Conservation (phyloP, 2,888 invertebrate species). For the Rhamnusium bicolor region DNA sequence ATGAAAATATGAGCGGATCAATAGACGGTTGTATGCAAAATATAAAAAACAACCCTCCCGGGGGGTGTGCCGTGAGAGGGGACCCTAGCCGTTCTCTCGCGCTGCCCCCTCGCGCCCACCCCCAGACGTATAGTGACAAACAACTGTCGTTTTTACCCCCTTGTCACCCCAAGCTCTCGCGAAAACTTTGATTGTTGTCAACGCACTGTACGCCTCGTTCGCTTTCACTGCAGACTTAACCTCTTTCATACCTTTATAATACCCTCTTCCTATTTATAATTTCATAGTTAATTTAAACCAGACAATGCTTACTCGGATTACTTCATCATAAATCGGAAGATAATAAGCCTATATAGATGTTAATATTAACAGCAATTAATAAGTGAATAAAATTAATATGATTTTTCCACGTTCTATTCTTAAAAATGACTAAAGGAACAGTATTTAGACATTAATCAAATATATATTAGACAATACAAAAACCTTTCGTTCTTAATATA, state of each 20-base stretch:
- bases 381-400: no score
- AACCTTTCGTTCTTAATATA: no score
- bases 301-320: constrained; percentile 22
- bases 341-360: constrained; percentile 18
- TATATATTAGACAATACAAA: no score
- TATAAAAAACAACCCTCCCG: constrained; percentile 66
- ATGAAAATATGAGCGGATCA: constrained; percentile 67
- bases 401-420: no score
- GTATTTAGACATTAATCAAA: no score
- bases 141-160: constrained; percentile 66
- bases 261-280: constrained; percentile 35
- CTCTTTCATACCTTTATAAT: constrained; percentile 32
- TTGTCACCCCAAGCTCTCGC: constrained; percentile 55
- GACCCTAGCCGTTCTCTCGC: constrained; percentile 40
- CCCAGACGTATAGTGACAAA: constrained; percentile 62
- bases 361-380: constrained; percentile 19
- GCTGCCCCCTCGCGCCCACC: constrained; percentile 50
- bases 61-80: constrained; percentile 48
- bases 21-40: constrained; percentile 66
- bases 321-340: constrained; percentile 15
- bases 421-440: no score
- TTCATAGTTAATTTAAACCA: constrained; percentile 34
- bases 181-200: constrained; percentile 64
- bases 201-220: constrained; percentile 45
- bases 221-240: constrained; percentile 34